Evolutionary conservation across 2,113 vertebrate species (phyloP).

Genomic region (Calidris pygmaea): DNA sequence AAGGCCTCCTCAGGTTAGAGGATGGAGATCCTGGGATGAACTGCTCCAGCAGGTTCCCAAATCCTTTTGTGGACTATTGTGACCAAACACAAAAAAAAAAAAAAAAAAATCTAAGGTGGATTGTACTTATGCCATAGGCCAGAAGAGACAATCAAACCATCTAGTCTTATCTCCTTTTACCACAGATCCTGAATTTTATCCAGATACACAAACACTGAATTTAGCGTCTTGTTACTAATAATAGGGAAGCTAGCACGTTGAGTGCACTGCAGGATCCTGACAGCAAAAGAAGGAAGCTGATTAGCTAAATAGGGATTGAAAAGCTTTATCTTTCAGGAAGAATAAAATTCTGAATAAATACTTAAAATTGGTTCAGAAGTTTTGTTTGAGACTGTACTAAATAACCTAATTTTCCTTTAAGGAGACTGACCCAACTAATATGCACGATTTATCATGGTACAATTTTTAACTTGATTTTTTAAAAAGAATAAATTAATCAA

Average conservation of each 20-base stretch:
- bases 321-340: background rate
- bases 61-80: background rate
- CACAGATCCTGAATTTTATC: background rate
- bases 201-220: background rate
- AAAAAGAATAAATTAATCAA: background rate
- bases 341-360: background rate
- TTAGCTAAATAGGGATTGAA: background rate
- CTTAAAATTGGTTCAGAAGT: background rate
- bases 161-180: background rate
- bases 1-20: background rate
- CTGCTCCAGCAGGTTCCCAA: background rate
- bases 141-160: background rate
- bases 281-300: background rate
- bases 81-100: background rate
- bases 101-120: background rate
- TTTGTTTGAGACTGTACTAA: background rate
- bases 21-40: background rate
- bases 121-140: background rate
- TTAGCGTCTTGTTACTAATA: background rate
- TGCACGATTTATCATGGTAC: background rate
- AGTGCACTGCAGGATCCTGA: background rate
- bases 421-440: background rate
- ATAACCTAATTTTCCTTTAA: background rate
- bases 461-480: too few relatives aligned
- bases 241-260: background rate